These are phyloP conservation scores for Caenorhabditis remanei DNA, from an alignment of 1,140 invertebrate genomes.

Conservation along the genomic window DNA sequence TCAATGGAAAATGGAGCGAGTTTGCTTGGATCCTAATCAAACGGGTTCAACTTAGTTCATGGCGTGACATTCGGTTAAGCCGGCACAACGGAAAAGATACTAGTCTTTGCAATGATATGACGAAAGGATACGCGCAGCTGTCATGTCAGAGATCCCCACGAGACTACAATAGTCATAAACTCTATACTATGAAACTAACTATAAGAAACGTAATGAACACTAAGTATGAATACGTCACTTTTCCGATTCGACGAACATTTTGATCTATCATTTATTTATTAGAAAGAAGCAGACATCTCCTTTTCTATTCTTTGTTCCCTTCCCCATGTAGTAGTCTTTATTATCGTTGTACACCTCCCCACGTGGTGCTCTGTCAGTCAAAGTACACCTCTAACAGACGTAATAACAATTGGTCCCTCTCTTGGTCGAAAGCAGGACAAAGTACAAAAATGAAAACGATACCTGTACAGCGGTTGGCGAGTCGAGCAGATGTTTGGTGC, in stretches of 20 bases:
- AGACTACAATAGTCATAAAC: background rate
- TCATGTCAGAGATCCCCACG: constrained; percentile 36
- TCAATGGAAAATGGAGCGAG: background rate
- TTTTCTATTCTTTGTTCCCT: constrained; percentile 15
- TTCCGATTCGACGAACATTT: constrained; percentile 28
- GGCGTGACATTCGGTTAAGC: background rate
- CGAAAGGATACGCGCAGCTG: background rate
- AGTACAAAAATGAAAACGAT: constrained; percentile 52
- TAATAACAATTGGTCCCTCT: constrained; percentile 55
- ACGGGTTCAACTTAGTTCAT: background rate
- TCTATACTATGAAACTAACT: background rate
- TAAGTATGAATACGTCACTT: constrained; percentile 27
- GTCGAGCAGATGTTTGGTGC: constrained; percentile 52
- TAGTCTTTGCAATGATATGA: constrained; percentile 23
- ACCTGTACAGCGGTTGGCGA: constrained; percentile 46
- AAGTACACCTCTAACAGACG: constrained; percentile 43
- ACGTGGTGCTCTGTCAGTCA: constrained; percentile 52
- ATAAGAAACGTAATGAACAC: background rate
- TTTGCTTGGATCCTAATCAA: constrained; percentile 9
- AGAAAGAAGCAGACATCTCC: background rate
- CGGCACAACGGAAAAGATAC: background rate
- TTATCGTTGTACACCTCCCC: constrained; percentile 20
- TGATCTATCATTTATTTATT: constrained; percentile 20
- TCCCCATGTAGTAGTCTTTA: background rate
- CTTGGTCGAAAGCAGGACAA: constrained; percentile 30